These are phyloP conservation scores for Ophion obscuratus DNA, from an alignment of 2,888 invertebrate genomes.

Conservation along the genomic window DNA sequence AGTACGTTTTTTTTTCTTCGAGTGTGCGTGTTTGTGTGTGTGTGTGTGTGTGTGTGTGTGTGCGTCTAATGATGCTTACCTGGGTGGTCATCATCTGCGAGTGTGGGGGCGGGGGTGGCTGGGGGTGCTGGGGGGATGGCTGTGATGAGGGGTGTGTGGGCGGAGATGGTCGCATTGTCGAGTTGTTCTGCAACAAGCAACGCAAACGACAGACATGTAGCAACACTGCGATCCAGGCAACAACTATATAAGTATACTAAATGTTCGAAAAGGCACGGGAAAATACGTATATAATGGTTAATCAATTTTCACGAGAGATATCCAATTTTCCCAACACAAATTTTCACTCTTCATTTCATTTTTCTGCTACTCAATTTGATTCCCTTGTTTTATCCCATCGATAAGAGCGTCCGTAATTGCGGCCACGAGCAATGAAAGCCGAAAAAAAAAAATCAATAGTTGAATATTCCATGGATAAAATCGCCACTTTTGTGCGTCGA, in stretches of 20 bases:
- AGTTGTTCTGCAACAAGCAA: constrained; percentile 88
- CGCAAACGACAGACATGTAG: constrained; percentile 84
- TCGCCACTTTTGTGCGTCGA: constrained; percentile 10
- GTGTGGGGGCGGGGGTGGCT: constrained; percentile 91
- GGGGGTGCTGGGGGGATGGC: constrained; percentile 93
- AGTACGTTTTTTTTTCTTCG: neutral
- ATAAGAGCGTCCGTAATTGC: no score
- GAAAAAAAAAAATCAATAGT: neutral
- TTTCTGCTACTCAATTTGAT: neutral
- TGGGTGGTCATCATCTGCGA: constrained; percentile 93
- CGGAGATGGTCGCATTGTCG: constrained; percentile 92
- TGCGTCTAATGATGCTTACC: constrained; percentile 83
- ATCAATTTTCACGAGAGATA: constrained; percentile 14
- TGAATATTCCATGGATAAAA: neutral
- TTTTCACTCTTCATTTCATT: neutral
- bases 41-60: constrained; percentile 50
- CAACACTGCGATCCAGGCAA: constrained; percentile 84
- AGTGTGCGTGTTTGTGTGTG: constrained; percentile 4
- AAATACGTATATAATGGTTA: constrained; percentile 46
- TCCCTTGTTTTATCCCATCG: neutral
- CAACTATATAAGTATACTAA: constrained; percentile 79
- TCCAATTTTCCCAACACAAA: neutral
- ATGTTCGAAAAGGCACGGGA: constrained; percentile 51
- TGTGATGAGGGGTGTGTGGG: constrained; percentile 96
- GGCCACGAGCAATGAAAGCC: no score